phyloP scores from a whole-genome alignment of 2,888 invertebrate genomes.

The Actias luna region DNA sequence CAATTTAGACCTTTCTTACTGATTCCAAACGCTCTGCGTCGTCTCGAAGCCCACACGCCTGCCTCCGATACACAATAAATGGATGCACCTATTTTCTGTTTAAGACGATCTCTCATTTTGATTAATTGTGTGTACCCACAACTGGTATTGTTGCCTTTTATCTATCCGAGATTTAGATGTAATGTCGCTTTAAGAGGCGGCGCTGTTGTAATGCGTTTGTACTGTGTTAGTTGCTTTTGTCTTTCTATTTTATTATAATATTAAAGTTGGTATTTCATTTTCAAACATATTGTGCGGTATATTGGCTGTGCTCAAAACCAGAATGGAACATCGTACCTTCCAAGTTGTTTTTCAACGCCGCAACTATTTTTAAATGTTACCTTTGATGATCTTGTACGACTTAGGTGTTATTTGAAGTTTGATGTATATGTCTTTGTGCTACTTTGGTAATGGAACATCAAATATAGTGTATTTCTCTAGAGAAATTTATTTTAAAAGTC shows the following conservation, averaged over 20 bases:
- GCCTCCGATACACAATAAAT: constrained; percentile 57
- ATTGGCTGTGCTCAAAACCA: background rate
- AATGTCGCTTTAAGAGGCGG: constrained; percentile 38
- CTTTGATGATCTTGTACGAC: background rate
- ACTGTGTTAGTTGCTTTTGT: background rate
- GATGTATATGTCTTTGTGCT: background rate
- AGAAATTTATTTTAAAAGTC: background rate
- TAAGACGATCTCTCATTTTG: constrained; percentile 69
- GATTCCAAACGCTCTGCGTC: constrained; percentile 21
- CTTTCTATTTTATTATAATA: no score
- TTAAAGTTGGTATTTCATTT: background rate
- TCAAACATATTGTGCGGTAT: background rate
- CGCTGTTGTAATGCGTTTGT: background rate
- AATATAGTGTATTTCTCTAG: background rate
- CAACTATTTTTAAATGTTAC: background rate
- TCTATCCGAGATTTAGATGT: constrained; percentile 67
- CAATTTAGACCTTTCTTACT: constrained; percentile 8
- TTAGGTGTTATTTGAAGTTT: background rate
- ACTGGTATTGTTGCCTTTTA: constrained; percentile 53
- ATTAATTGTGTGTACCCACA: constrained; percentile 58
- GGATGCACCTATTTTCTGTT: constrained; percentile 69
- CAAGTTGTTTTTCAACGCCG: background rate
- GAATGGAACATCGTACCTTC: background rate
- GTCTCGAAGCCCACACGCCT: constrained; percentile 42
- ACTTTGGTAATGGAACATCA: background rate